These are phyloP conservation scores for Rhyacichthys aspro DNA, from an alignment of 2,797 vertebrate species.

Conservation along the genomic window DNA sequence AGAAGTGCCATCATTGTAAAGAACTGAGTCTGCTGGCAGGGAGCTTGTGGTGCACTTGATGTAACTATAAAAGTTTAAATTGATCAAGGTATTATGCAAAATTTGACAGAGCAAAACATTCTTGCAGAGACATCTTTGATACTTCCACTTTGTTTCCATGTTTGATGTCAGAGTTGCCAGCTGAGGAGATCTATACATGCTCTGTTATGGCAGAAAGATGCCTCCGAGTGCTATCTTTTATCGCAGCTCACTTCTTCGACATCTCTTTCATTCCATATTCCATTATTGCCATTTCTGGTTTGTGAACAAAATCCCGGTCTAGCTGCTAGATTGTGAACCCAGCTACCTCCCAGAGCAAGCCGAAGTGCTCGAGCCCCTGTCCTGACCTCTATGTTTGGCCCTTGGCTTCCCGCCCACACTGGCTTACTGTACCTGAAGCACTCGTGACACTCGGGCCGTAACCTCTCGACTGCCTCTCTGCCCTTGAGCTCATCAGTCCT, in stretches of 20 bases:
- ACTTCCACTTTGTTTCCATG: constrained; percentile 48
- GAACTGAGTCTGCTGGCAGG: constrained; percentile 41
- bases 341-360: background rate
- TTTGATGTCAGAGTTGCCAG: constrained; percentile 60
- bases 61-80: constrained; percentile 66
- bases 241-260: constrained; percentile 36
- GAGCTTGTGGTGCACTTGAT: constrained; percentile 44
- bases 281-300: constrained; percentile 30
- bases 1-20: constrained; percentile 39
- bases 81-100: constrained; percentile 74
- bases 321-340: background rate
- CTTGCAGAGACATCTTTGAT: constrained; percentile 67
- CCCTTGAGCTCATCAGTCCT: constrained; percentile 9
- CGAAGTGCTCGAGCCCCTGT: background rate
- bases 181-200: constrained; percentile 45
- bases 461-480: constrained; percentile 5
- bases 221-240: constrained; percentile 55
- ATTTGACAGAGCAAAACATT: constrained; percentile 71
- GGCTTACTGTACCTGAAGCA: constrained; percentile 17
- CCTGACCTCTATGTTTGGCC: background rate
- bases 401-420: background rate
- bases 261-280: constrained; percentile 45
- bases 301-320: constrained; percentile 2
- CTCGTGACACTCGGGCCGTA: constrained; percentile 18
- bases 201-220: constrained; percentile 34